Evolutionary conservation across 1,140 invertebrate genomes (phyloP), one percentile per base, ranked within the genome.

Genomic region (Hylaeus anthracinus): DNA sequence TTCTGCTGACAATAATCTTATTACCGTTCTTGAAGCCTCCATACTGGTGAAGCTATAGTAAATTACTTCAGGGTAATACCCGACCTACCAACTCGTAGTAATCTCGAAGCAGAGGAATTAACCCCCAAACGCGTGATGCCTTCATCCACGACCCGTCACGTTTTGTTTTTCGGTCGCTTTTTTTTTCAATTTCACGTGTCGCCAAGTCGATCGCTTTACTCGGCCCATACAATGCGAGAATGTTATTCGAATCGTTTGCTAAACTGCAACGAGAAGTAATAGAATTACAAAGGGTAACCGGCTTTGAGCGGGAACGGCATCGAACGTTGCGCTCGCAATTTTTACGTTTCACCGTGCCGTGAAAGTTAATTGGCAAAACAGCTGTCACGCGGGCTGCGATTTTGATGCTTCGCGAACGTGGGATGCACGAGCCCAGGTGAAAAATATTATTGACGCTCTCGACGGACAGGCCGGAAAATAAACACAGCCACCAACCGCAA

Each of bases 401-500:
- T 86, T 86, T 86, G 85, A 86, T 81, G 82, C 60, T 85, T 73
- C 78, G 78, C 70, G 70, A 65, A 73, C 61, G 60, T 4, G 1
- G 12, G 55, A 2, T 15, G 45, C 51, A 9, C 8, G 51, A 2
- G 51, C 3, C 2, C 43, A 37, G 67, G 61, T 77, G 76, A 71
- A 72, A 86, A 86, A 77, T 82, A 86, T 72, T 81, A 84, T 86
- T 75, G 79, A 64, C 84, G 66, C 86, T 82, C 15, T 74, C 67
- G 80, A 79, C 55, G 26, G 60, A 56, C 61, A 14, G n/a, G 60
- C 9, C 15, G 65, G 53, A 73, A 78, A 78, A 81, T 82, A 85
- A 82, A 85, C 70, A 69, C 61, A 65, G 64, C n/a, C n/a, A 39
- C 51, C 26, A 53, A 41, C 83, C 83, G 61, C 73, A 65, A 61